These are phyloP conservation scores for Allolobophora icterica DNA, from an alignment of 2,888 invertebrate genomes.

Conservation along the genomic window DNA sequence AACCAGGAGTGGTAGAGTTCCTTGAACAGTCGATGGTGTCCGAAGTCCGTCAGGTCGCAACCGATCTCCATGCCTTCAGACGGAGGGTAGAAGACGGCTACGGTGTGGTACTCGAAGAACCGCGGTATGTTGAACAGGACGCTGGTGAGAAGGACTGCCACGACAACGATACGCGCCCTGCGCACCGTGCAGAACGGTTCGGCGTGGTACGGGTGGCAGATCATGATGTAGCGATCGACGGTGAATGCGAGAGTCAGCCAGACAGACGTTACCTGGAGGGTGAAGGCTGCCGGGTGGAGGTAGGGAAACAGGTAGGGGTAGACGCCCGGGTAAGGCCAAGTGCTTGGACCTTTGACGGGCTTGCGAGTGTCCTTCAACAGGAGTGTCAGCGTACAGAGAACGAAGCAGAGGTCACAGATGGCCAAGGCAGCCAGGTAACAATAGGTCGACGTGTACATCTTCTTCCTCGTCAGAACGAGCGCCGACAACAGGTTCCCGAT, in stretches of 20 bases:
- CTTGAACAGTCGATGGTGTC: slow-evolving; percentile 39
- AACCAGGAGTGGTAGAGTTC: slow-evolving; percentile 62
- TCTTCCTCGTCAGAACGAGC: slow-evolving; percentile 57
- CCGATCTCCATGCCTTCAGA: not conserved
- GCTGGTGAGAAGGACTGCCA: slow-evolving; percentile 54
- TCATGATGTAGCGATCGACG: slow-evolving; percentile 65
- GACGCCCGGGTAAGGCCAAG: slow-evolving; percentile 49
- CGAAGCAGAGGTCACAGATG: slow-evolving; percentile 61
- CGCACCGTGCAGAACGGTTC: slow-evolving; percentile 59
- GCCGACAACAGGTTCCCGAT: slow-evolving; percentile 62
- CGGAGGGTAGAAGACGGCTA: slow-evolving; percentile 12
- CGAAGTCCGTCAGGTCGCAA: slow-evolving; percentile 25
- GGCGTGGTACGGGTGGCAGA: slow-evolving; percentile 64
- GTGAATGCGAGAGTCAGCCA: slow-evolving; percentile 65
- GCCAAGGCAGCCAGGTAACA: slow-evolving; percentile 62
- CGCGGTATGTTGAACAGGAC: slow-evolving; percentile 60
- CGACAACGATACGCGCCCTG: slow-evolving; percentile 57
- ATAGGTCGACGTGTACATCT: slow-evolving; percentile 58
- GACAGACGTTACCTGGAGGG: slow-evolving; percentile 62
- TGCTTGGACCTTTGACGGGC: slow-evolving; percentile 36
- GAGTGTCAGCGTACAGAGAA: slow-evolving; percentile 58
- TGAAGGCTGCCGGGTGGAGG: slow-evolving; percentile 61
- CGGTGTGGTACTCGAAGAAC: slow-evolving; percentile 61
- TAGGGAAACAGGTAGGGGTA: slow-evolving; percentile 59
- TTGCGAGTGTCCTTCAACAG: slow-evolving; percentile 55